Evolutionary conservation across 2,888 invertebrate species (phyloP), one percentile per base, ranked within the genome.

Genomic region (Drosophila formosana): DNA sequence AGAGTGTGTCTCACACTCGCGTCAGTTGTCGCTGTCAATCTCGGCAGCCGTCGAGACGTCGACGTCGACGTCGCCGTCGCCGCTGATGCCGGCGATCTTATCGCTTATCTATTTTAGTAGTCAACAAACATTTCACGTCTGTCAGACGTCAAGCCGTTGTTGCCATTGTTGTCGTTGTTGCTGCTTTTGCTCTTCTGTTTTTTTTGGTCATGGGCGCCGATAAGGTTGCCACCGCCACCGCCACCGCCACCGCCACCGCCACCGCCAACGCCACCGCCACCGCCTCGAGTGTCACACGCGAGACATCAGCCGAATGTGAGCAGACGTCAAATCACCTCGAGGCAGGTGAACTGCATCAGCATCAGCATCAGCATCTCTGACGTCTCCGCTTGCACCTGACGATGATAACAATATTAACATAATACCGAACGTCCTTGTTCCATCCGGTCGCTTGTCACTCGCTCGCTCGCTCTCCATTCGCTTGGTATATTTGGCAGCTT

Each of bases 41-140:
- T 65, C 84, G 76, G 81, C 80, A 81, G 76, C 72, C 78, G 66
- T 41, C 67, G 64, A 75, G 66, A 45, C 67, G 64, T 2, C 28
- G 28, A 28, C 28, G 28, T 28, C 28, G 28, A 28, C 28, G n/a
- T n/a, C n/a, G n/a, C n/a, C n/a, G 26, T 5, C 3, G 28, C 5
- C 28, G 28, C 8, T 32, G 30, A 32, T 8, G 8, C 11, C 58
- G 64, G 25, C 39, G 78, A 84, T 85, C 85, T 82, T 82, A 82
- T 82, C 82, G 76, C 85, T 82, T 82, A 82, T 82, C 82, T 81
- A 75, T 77, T 79, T 68, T 43, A 18, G 37, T 57, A 51, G 80
- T 72, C 78, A 82, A 80, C 82, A 82, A 60, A 53, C 67, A 53
- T 26, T 43, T 49, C 45, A 66, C 46, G 66, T 75, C 67, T 60